phyloP scores from a whole-genome alignment of 1,140 invertebrate species.

The Drosophila watanabei region DNA sequence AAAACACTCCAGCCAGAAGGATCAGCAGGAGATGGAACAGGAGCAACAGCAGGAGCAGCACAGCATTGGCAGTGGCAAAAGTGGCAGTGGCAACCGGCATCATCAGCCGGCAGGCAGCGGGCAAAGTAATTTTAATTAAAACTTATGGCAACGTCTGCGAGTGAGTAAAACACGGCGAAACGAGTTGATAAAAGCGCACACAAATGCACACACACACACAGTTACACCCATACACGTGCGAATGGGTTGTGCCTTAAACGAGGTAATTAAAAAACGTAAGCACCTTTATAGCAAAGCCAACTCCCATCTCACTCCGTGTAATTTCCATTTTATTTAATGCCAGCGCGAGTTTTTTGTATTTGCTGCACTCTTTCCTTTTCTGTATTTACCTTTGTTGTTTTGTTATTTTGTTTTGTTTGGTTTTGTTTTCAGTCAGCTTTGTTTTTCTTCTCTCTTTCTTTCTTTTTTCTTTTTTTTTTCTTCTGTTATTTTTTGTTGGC shows the following conservation, averaged over 20 bases:
- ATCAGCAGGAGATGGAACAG: constrained; percentile 21
- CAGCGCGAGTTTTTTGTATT: constrained; percentile 67
- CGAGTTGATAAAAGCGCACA: constrained; percentile 79
- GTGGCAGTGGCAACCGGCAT: constrained; percentile 38
- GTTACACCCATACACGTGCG: constrained; percentile 20
- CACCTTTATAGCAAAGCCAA: constrained; percentile 66
- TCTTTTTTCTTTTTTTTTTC: neutral
- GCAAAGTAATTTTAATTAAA: constrained; percentile 84
- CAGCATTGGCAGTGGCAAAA: constrained; percentile 16
- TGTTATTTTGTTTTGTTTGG: constrained; percentile 65
- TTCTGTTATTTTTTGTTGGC: constrained; percentile 37
- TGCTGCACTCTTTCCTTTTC: constrained; percentile 48
- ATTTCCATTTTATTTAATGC: constrained; percentile 83
- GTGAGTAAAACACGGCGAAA: constrained; percentile 83
- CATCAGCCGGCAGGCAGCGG: constrained; percentile 64
- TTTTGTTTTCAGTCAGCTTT: constrained; percentile 40
- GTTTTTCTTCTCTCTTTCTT: constrained; percentile 20
- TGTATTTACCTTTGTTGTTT: constrained; percentile 81
- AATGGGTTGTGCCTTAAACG: constrained; percentile 71
- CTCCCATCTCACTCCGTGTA: constrained; percentile 62
- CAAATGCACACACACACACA: constrained; percentile 21
- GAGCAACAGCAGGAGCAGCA: constrained; percentile 6
- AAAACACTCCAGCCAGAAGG: constrained; percentile 65
- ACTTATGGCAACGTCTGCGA: constrained; percentile 83
- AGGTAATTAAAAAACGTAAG: constrained; percentile 83